These are phyloP conservation scores for Hypomecis punctinalis DNA, from an alignment of 2,888 invertebrate genomes.

Conservation along the genomic window DNA sequence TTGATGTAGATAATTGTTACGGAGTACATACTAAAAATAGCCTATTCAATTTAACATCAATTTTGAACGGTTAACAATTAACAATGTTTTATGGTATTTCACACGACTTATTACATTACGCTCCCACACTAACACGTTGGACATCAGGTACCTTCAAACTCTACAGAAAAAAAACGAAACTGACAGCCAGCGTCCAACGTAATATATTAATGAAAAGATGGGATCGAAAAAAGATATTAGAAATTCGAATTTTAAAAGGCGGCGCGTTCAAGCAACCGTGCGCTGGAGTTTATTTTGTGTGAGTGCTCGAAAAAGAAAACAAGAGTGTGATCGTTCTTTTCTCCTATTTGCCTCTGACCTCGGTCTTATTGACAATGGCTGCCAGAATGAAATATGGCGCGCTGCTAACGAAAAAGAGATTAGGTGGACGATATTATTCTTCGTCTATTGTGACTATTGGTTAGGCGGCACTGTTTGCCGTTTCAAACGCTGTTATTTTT, in stretches of 20 bases:
- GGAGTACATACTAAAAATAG: slow-evolving; percentile 12
- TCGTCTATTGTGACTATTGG: slow-evolving; percentile 60
- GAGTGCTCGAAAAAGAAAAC: slow-evolving; percentile 79
- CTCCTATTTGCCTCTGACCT: slow-evolving; percentile 83
- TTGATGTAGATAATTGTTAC: slow-evolving; percentile 3
- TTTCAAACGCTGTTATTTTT: slow-evolving; percentile 67
- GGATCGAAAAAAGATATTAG: slow-evolving; percentile 72
- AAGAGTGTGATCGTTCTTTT: slow-evolving; percentile 76
- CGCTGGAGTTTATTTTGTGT: slow-evolving; percentile 77
- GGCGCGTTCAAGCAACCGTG: slow-evolving; percentile 77
- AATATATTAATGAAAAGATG: slow-evolving; percentile 84
- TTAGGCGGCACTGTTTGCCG: slow-evolving; percentile 68
- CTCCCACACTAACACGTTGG: slow-evolving; percentile 65
- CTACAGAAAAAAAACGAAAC: slow-evolving; percentile 65
- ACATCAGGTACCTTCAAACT: slow-evolving; percentile 66
- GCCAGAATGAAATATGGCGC: slow-evolving; percentile 84
- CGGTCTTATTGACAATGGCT: slow-evolving; percentile 83
- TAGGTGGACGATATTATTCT: slow-evolving; percentile 78
- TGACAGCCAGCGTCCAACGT: slow-evolving; percentile 75
- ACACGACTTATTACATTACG: slow-evolving; percentile 59
- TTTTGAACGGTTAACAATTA: slow-evolving; percentile 47
- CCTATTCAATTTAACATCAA: slow-evolving; percentile 38
- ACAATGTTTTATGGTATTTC: slow-evolving; percentile 57
- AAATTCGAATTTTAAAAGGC: slow-evolving; percentile 78
- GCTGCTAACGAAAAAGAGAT: slow-evolving; percentile 81